Evolutionary conservation across 1,140 invertebrate species (phyloP).

Genomic region (Eueides isabella): DNA sequence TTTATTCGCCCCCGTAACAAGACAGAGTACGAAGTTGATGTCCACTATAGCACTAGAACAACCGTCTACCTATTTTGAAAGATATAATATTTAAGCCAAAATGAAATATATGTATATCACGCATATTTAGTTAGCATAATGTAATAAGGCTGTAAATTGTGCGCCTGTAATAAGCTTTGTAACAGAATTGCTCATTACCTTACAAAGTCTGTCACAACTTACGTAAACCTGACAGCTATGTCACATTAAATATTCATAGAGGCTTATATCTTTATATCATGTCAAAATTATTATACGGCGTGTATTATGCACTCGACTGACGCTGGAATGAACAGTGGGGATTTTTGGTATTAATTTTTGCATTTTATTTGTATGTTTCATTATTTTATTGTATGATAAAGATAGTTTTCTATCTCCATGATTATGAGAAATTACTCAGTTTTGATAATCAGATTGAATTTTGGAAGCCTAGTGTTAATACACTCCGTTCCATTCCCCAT

Average conservation of each 20-base stretch:
- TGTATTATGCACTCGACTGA: background rate
- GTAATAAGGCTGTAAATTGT: background rate
- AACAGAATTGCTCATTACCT: conserved; percentile 22
- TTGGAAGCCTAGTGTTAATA: too few species aligned
- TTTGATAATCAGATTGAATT: too few species aligned
- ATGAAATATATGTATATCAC: background rate
- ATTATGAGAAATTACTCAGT: too few species aligned
- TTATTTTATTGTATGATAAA: too few species aligned
- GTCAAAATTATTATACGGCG: conserved; percentile 2
- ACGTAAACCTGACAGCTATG: conserved; percentile 1
- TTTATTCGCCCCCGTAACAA: too few species aligned
- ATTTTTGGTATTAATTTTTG: background rate
- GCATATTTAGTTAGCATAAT: background rate
- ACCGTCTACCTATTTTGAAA: too few species aligned
- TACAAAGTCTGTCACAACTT: conserved; percentile 10
- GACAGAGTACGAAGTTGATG: too few species aligned
- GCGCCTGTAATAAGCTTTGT: conserved; percentile 16
- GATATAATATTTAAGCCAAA: background rate
- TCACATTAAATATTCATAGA: conserved; percentile 11
- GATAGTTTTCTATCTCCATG: too few species aligned
- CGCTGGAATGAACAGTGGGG: background rate
- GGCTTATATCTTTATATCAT: background rate
- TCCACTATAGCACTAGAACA: too few species aligned
- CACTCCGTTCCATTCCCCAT: too few species aligned
- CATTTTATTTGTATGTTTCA: background rate